Percentiles rank a stretch among this genome's conserved stretches.
Evolutionary conservation across 1,140 invertebrate species (phyloP).

Genomic region (Bilobella aurantiaca): DNA sequence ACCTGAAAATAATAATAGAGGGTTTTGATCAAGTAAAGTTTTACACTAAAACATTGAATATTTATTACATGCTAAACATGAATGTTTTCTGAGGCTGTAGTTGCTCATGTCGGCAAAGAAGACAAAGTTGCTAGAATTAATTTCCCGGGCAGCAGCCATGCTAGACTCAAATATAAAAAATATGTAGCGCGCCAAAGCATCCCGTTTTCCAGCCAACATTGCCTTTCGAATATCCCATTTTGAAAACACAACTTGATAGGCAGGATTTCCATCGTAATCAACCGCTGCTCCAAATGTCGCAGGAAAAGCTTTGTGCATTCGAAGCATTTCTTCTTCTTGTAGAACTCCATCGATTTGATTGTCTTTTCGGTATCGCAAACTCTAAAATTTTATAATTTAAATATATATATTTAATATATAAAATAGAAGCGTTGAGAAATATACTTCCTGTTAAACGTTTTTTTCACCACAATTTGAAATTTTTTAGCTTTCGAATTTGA

Average conservation of each 20-base stretch:
- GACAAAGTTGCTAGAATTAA: background rate
- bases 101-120: conserved; percentile 1
- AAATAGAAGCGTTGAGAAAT: too few relatives aligned
- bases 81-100: background rate
- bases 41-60: background rate
- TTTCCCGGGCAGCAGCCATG: background rate
- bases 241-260: background rate
- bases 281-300: background rate
- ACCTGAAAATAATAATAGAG: background rate
- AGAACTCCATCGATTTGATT: background rate
- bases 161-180: conserved; percentile 1
- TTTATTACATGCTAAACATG: background rate
- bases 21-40: background rate
- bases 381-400: background rate
- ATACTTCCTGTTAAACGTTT: too few relatives aligned
- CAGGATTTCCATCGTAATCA: background rate
- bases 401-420: background rate
- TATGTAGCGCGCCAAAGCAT: background rate
- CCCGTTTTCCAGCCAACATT: background rate
- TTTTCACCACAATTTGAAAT: too few relatives aligned
- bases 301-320: background rate
- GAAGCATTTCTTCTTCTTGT: background rate
- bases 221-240: background rate
- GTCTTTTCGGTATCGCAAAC: background rate
- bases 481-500: too few relatives aligned